Conservation (phyloP, 92 coral and sea anemone genomes). For the Zoanthus sociatus region DNA sequence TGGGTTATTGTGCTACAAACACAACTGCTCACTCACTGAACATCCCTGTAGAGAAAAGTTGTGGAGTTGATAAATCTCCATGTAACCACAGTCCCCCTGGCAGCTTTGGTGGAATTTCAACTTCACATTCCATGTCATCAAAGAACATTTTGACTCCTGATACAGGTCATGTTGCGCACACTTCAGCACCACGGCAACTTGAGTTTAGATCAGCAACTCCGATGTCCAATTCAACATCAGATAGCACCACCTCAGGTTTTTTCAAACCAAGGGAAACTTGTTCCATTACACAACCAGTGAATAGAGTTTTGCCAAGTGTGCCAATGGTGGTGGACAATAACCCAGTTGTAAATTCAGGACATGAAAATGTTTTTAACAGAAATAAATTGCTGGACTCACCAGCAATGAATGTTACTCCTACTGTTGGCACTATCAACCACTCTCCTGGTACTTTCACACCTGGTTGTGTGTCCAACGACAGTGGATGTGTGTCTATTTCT, state of each 20-base stretch:
- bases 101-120: neutral
- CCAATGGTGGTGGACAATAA: constrained; percentile 39
- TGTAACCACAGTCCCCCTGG: constrained; percentile 1
- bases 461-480: constrained; percentile 22
- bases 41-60: neutral
- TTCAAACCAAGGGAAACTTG: constrained; percentile 24
- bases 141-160: neutral
- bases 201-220: neutral
- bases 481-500: constrained; percentile 54
- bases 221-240: neutral
- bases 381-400: neutral
- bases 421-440: neutral
- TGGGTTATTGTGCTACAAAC: neutral
- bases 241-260: neutral
- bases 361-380: neutral
- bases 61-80: neutral
- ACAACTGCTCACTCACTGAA: constrained; percentile 10
- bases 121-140: neutral
- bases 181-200: neutral
- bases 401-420: neutral
- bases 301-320: neutral
- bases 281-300: constrained; percentile 10
- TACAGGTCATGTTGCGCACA: neutral
- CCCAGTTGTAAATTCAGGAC: constrained; percentile 7
- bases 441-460: constrained; percentile 1